Base-by-base conservation (phyloP, 2,888 invertebrate genomes). In the Clistopyga incitator region DNA sequence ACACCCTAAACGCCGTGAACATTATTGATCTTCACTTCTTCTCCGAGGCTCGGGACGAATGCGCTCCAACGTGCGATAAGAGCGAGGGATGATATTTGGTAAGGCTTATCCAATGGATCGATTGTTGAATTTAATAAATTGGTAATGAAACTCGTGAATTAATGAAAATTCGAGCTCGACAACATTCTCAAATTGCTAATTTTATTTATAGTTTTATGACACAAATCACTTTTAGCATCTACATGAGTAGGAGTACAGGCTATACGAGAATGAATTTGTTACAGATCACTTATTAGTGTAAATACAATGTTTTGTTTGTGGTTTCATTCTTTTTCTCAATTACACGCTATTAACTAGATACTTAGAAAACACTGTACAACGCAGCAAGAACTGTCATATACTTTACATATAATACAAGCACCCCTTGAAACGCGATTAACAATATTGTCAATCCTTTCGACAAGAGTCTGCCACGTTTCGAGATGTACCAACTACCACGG, bases 361-460 rank as follows among this genome's bases (percentile, higher is more conserved):
- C 92, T 93, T 93, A 93, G 90, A 93, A 93, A 93, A 93, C 93
- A 93, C 93, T 93, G 93, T 93, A 93, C 93, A 93, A 92, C 91
- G 92, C 92, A 92, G 92, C 90, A 90, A 90, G 86, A 93, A 92
- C 92, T 92, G 90, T 92, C 92, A 90, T 90, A 91, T 93, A 92
- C 92, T 93, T 93, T 93, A 93, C 93, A 91, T 93, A 93, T 93
- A 89, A 90, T 93, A 93, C 93, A 93, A 92, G 89, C 91, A 90
- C 84, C 87, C 85, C 71, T 81, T 81, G 64, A 80, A 82, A 74
- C 78, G 67, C 59, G 20, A 45, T 38, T 15, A 34, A 72, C 77
- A 72, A 74, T 11, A 38, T 50, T 25, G 50, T 76, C 18, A 47
- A 13, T 25, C 3, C 13, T 64, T 64, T 77, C 75, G 80, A 82